These are phyloP conservation scores for Dasyurus viverrinus DNA, from an alignment of 2,113 vertebrate species.

Conservation along the genomic window DNA sequence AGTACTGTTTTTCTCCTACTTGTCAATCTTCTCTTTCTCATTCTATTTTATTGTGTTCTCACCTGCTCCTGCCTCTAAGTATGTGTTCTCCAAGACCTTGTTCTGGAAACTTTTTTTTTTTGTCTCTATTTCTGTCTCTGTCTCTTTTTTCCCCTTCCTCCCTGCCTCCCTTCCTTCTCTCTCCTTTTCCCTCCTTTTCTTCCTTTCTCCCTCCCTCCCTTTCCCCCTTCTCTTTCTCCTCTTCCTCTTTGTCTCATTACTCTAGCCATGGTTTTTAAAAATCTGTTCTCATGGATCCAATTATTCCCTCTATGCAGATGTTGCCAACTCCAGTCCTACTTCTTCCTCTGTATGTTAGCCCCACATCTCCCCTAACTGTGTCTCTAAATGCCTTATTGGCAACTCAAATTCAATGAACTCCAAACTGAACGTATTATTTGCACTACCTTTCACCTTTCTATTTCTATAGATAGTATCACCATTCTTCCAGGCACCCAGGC, in stretches of 20 bases:
- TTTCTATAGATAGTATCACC: neutral
- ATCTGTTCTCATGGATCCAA: neutral
- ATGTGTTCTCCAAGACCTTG: fast-evolving
- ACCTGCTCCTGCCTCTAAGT: neutral
- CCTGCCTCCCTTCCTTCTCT: too few species aligned
- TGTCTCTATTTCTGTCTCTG: too few species aligned
- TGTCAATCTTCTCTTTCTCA: neutral
- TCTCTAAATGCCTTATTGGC: neutral
- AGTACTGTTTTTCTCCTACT: neutral
- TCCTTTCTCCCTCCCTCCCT: too few species aligned
- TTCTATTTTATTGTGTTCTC: neutral
- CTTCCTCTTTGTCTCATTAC: too few species aligned
- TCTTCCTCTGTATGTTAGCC: neutral
- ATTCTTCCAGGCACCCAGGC: neutral
- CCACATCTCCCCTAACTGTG: neutral
- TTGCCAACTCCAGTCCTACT: neutral
- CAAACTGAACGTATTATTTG: neutral
- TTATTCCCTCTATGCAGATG: neutral
- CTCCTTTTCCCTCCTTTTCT: too few species aligned
- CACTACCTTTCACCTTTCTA: neutral
- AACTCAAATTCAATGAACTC: neutral
- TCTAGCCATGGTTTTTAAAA: neutral
- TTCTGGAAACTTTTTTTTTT: too few species aligned
- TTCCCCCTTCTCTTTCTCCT: too few species aligned
- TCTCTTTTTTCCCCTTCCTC: too few species aligned